These are phyloP conservation scores for Burhinus oedicnemus DNA, from an alignment of 2,113 vertebrate genomes.

Conservation along the genomic window DNA sequence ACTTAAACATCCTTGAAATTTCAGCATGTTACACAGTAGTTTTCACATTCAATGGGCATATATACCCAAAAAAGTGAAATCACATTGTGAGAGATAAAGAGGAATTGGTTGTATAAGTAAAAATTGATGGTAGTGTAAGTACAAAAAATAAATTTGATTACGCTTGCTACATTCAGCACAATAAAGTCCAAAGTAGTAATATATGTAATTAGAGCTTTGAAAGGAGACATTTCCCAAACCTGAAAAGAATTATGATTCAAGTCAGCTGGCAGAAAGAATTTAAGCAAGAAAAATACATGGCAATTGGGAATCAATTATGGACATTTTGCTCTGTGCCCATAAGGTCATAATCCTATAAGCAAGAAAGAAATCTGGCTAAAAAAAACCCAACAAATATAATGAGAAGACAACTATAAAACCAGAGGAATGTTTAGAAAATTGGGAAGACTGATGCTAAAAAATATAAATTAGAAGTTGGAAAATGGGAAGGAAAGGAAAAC, in stretches of 20 bases:
- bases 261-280: not conserved
- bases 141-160: not conserved
- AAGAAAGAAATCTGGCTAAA: not conserved
- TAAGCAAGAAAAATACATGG: not conserved
- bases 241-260: not conserved
- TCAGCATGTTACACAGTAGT: not conserved
- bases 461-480: not conserved
- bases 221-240: not conserved
- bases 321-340: not conserved
- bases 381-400: not conserved
- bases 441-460: not conserved
- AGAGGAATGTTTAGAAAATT: not conserved
- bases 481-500: not conserved
- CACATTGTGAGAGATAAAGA: not conserved
- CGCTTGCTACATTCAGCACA: not conserved
- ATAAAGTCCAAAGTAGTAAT: not conserved
- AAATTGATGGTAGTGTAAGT: not conserved
- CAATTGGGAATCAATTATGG: not conserved
- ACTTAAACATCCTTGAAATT: not conserved
- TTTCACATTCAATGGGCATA: not conserved
- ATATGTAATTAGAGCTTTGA: not conserved
- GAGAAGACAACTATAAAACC: not conserved
- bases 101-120: not conserved
- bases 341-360: not conserved
- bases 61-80: not conserved